These are phyloP conservation scores for Bergia puertoricense DNA, from an alignment of 92 coral and sea anemone species.

Conservation along the genomic window DNA sequence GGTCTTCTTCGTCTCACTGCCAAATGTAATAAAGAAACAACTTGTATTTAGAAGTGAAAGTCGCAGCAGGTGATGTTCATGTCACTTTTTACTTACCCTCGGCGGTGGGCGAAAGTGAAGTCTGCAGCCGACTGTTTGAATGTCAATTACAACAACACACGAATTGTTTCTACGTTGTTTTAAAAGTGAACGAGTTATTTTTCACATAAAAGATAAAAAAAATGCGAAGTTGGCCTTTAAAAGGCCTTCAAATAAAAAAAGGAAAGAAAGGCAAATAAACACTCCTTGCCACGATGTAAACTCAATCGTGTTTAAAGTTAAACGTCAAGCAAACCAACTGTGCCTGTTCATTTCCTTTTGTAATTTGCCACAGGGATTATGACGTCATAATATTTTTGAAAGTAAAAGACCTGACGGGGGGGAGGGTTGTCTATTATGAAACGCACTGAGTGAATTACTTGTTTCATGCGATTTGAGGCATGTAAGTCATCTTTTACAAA, in stretches of 20 bases:
- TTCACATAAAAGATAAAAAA: background rate
- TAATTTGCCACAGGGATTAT: too few species aligned
- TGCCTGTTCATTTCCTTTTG: too few species aligned
- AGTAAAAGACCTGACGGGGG: too few species aligned
- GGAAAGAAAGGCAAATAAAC: background rate
- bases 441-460: too few species aligned
- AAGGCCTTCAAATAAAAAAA: background rate
- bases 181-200: background rate
- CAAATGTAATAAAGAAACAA: background rate
- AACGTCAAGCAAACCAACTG: too few species aligned
- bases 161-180: background rate
- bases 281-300: background rate
- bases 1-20: slow-evolving; percentile 8
- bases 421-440: too few species aligned
- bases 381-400: too few species aligned
- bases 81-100: background rate
- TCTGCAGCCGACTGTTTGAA: background rate
- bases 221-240: background rate
- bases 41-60: background rate
- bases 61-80: background rate
- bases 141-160: background rate
- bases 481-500: too few species aligned
- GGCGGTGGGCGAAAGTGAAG: background rate
- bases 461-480: too few species aligned
- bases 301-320: background rate